phyloP scores from a whole-genome alignment of 2,113 vertebrate species.

The Pseudopodoces humilis region DNA sequence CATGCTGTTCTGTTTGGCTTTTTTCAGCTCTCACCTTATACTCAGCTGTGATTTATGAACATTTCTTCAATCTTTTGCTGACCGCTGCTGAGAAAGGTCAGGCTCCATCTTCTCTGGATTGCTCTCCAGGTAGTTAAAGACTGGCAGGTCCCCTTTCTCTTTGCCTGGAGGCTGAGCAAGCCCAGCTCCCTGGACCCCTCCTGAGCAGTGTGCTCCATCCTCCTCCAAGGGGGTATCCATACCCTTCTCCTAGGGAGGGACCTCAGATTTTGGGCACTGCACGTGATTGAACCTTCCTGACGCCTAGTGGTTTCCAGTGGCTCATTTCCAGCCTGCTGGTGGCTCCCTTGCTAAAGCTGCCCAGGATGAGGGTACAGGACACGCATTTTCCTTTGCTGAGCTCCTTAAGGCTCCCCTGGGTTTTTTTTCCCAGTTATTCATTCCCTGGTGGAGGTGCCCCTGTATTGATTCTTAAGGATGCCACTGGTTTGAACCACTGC shows the following conservation, averaged over 20 bases:
- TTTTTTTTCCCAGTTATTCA: neutral
- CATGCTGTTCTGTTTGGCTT: neutral
- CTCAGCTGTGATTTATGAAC: neutral
- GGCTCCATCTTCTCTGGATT: neutral
- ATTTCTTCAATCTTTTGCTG: neutral
- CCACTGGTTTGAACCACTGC: neutral
- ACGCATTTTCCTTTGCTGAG: neutral
- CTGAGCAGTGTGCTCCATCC: neutral
- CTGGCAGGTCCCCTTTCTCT: neutral
- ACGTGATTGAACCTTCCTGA: fast-evolving
- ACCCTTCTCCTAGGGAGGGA: neutral
- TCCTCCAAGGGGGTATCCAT: fast-evolving
- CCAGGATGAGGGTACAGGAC: neutral
- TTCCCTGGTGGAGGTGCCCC: neutral
- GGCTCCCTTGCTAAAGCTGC: neutral
- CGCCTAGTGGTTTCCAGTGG: neutral
- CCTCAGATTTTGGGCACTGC: neutral
- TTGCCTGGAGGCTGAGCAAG: neutral
- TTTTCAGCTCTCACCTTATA: neutral
- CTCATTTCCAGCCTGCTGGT: neutral
- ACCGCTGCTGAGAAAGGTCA: neutral
- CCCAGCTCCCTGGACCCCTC: neutral
- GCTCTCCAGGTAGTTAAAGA: fast-evolving
- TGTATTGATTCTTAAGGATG: neutral
- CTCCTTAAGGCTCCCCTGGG: neutral